Evolutionary conservation across 2,888 invertebrate species (phyloP).

Genomic region (Trichacis sp.): DNA sequence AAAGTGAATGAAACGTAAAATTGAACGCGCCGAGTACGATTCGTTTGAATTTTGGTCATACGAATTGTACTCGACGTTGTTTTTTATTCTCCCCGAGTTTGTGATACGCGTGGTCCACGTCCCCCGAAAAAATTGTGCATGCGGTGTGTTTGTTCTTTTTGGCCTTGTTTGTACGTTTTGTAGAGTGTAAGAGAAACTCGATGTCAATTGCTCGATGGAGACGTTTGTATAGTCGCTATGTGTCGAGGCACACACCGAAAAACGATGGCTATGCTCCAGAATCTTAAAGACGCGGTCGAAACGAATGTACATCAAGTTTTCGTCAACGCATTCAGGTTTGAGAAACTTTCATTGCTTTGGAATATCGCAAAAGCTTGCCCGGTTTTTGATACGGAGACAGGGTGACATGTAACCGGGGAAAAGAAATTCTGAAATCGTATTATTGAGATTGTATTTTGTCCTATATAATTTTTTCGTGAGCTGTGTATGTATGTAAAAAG

Average conservation of each 20-base stretch:
- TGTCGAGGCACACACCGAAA: conserved; percentile 27
- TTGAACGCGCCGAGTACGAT: too few species aligned
- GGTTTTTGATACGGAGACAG: too few species aligned
- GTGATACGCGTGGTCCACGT: conserved; percentile 35
- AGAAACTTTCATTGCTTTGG: neutral
- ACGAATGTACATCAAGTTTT: neutral
- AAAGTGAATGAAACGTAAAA: too few species aligned
- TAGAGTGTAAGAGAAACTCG: conserved; percentile 40
- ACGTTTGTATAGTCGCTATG: conserved; percentile 13
- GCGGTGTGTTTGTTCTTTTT: conserved; percentile 48
- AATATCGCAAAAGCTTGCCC: too few species aligned
- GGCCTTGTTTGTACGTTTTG: conserved; percentile 38
- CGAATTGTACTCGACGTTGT: conserved; percentile 6
- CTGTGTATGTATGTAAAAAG: too few species aligned
- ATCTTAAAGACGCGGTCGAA: neutral
- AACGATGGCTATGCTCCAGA: conserved; percentile 13
- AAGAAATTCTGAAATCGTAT: too few species aligned
- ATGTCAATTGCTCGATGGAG: conserved; percentile 29
- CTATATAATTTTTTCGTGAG: too few species aligned
- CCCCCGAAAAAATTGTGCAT: conserved; percentile 48
- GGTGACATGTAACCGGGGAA: too few species aligned
- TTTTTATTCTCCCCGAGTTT: conserved; percentile 7
- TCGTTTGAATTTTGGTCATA: conserved; percentile 23
- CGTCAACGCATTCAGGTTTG: neutral
- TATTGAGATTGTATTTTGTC: too few species aligned